A percentile compares a stretch with the other conserved stretches of the same genome.
Evolutionary conservation across 2,888 invertebrate species (phyloP).

Genomic region (Hedya salicella): DNA sequence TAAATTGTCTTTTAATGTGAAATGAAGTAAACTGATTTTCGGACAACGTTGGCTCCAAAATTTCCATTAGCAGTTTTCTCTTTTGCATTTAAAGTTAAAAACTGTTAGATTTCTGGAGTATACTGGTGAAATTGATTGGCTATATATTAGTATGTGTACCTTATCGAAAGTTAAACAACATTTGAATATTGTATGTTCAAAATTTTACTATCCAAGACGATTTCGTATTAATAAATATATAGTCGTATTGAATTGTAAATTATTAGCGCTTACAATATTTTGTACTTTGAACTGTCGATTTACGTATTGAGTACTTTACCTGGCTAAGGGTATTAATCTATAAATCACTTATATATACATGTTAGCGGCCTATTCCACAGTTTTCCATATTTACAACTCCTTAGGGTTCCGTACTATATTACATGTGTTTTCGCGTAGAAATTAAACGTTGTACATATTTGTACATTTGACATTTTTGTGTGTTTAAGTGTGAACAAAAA

Average conservation of each 20-base stretch:
- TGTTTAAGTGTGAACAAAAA: constrained; percentile 49
- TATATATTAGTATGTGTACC: neutral
- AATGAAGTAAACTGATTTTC: constrained; percentile 12
- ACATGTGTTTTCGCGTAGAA: constrained; percentile 27
- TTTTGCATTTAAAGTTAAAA: constrained; percentile 24
- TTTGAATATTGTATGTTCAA: neutral
- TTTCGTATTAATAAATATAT: neutral
- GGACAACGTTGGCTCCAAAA: neutral
- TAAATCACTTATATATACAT: constrained; percentile 12
- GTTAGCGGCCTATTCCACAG: constrained; percentile 35
- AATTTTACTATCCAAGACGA: neutral
- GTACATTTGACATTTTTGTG: constrained; percentile 52
- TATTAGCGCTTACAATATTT: neutral
- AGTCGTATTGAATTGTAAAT: neutral
- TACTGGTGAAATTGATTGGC: neutral
- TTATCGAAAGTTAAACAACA: neutral
- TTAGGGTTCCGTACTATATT: constrained; percentile 20
- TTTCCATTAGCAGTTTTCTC: constrained; percentile 22
- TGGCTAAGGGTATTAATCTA: neutral
- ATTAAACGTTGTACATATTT: constrained; percentile 49
- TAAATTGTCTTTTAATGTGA: constrained; percentile 8
- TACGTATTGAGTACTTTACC: neutral
- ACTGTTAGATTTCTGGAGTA: constrained; percentile 5
- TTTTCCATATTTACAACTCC: constrained; percentile 20
- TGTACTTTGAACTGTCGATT: neutral